Percentiles rank a stretch among this genome's conserved stretches.
Evolutionary conservation across 2,888 invertebrate species (phyloP).

Genomic region (Dinocampus coccinellae): DNA sequence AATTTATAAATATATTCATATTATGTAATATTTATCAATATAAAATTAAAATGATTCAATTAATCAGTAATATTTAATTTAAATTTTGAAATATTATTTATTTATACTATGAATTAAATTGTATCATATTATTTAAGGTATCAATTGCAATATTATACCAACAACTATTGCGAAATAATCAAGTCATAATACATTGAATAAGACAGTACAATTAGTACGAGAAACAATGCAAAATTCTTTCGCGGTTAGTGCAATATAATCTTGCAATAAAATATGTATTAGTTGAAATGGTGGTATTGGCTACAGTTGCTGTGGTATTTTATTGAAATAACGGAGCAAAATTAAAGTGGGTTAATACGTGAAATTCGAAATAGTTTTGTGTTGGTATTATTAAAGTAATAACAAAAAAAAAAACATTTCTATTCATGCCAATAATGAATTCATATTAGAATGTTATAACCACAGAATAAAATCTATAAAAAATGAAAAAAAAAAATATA

Average conservation of each 20-base stretch:
- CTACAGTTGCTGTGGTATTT: neutral
- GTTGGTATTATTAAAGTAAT: neutral
- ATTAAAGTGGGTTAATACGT: conserved; percentile 45
- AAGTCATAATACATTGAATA: neutral
- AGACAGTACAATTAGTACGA: conserved; percentile 14
- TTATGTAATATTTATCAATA: no score
- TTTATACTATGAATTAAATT: neutral
- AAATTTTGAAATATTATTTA: neutral
- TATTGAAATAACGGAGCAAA: conserved; percentile 2
- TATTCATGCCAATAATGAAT: neutral
- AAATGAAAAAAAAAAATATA: neutral
- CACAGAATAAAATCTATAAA: neutral
- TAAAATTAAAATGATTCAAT: no score
- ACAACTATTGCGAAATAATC: conserved; percentile 21
- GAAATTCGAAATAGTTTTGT: conserved; percentile 42
- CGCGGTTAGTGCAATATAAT: conserved; percentile 19
- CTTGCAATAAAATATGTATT: neutral
- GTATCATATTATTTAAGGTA: neutral
- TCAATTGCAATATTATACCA: conserved; percentile 10
- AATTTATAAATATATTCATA: conserved; percentile 3
- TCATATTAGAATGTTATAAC: neutral
- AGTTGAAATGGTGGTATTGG: conserved; percentile 12
- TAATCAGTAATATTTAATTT: neutral
- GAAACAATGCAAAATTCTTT: conserved; percentile 18
- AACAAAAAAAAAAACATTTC: neutral